Conservation (phyloP, 2,797 vertebrate species). For the Podarcis siculus region DNA sequence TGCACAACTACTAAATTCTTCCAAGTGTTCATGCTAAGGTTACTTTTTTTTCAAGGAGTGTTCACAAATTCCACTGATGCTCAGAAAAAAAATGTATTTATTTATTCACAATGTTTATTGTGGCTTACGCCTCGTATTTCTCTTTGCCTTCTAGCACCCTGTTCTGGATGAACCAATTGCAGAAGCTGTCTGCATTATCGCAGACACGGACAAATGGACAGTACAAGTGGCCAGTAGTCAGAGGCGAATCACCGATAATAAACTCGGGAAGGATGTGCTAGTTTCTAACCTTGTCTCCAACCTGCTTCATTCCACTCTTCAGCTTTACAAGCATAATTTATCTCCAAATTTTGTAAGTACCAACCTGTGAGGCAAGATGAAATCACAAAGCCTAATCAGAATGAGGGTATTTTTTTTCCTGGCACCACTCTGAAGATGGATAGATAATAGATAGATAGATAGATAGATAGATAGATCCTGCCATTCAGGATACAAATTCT, state of each 20-base stretch:
- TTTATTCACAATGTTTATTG: background rate
- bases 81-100: background rate
- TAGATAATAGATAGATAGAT: too few relatives aligned
- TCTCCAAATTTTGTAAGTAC: constrained; percentile 96
- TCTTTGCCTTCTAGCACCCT: constrained; percentile 84
- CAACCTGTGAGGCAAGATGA: background rate
- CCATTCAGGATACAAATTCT: too few relatives aligned
- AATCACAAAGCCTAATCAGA: background rate
- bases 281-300: constrained; percentile 95
- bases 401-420: background rate
- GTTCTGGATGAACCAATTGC: constrained; percentile 98
- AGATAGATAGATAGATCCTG: too few relatives aligned
- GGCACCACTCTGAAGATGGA: too few relatives aligned
- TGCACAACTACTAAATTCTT: background rate
- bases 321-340: constrained; percentile 97
- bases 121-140: constrained; percentile 29
- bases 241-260: constrained; percentile 90
- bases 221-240: constrained; percentile 98
- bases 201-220: constrained; percentile 96
- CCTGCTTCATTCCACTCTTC: constrained; percentile 94
- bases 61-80: background rate
- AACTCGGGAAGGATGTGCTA: constrained; percentile 95
- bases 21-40: background rate
- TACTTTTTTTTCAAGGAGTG: background rate
- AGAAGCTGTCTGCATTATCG: constrained; percentile 98